Conservation (phyloP, 2,113 vertebrate genomes). For the Capricornis sumatraensis region DNA sequence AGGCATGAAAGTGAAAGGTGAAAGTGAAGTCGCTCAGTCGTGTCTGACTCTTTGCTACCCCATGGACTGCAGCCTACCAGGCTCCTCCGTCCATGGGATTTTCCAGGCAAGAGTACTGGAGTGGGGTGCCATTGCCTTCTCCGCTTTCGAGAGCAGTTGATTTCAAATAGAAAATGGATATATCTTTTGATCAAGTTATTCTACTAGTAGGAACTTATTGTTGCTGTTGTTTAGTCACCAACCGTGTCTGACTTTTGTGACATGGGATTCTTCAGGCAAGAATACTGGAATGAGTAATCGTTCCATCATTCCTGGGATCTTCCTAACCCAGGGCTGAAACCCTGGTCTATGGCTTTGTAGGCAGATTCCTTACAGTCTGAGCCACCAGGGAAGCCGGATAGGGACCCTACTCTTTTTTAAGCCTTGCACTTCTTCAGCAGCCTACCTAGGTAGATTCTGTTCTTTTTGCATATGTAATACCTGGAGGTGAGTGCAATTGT, state of each 20-base stretch:
- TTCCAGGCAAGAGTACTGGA: too few species aligned
- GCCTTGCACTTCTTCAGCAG: rapidly evolving
- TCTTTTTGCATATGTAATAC: background rate
- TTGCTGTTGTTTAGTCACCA: background rate
- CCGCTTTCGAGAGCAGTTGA: background rate
- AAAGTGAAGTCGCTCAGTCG: too few species aligned
- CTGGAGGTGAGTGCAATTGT: background rate
- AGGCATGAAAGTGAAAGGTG: too few species aligned
- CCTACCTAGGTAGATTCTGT: background rate
- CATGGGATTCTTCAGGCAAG: background rate
- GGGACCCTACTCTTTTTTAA: background rate
- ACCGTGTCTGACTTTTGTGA: background rate
- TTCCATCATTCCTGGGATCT: background rate
- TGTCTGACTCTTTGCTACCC: too few species aligned
- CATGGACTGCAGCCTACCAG: too few species aligned
- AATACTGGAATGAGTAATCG: background rate
- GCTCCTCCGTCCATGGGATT: too few species aligned
- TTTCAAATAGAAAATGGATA: background rate
- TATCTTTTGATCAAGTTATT: background rate
- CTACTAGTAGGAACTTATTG: background rate
- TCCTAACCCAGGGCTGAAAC: background rate
- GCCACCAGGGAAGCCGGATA: background rate
- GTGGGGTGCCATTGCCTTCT: too few species aligned
- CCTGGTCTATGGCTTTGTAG: background rate
- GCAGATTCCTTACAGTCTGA: background rate